Evolutionary conservation across 1,140 invertebrate genomes (phyloP).

Genomic region (Phthorimaea operculella): DNA sequence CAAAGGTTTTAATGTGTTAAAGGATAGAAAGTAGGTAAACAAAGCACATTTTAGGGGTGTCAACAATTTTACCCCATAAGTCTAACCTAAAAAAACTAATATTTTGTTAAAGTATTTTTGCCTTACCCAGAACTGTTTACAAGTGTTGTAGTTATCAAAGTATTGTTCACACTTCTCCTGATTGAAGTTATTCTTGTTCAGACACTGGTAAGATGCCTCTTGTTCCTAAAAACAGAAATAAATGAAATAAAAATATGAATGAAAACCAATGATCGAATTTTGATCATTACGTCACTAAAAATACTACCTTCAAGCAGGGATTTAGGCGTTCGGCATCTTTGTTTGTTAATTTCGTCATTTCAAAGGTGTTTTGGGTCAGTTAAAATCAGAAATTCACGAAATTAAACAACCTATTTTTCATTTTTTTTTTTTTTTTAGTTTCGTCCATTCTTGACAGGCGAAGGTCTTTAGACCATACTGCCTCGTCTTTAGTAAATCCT

Average conservation of each 20-base stretch:
- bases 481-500: too few relatives aligned
- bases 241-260: slow-evolving; percentile 26
- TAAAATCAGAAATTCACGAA: too few relatives aligned
- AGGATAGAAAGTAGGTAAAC: too few relatives aligned
- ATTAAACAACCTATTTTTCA: too few relatives aligned
- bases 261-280: slow-evolving; percentile 2
- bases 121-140: slow-evolving; percentile 72
- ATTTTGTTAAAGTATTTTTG: too few relatives aligned
- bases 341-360: slow-evolving; percentile 41
- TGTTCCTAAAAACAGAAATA: slow-evolving; percentile 64
- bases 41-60: too few relatives aligned
- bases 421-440: too few relatives aligned
- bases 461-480: too few relatives aligned
- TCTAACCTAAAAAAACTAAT: background rate
- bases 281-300: slow-evolving; percentile 5
- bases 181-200: slow-evolving; percentile 70
- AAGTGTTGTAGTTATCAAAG: slow-evolving; percentile 75
- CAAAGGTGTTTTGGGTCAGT: background rate
- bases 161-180: slow-evolving; percentile 70
- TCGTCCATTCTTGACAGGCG: too few relatives aligned
- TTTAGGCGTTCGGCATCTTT: slow-evolving; percentile 43
- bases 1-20: background rate
- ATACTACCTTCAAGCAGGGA: slow-evolving; percentile 48
- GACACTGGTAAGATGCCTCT: slow-evolving; percentile 70
- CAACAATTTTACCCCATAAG: too few relatives aligned